phyloP scores from a whole-genome alignment of 2,888 invertebrate species.

The Megalurothrips usitatus region DNA sequence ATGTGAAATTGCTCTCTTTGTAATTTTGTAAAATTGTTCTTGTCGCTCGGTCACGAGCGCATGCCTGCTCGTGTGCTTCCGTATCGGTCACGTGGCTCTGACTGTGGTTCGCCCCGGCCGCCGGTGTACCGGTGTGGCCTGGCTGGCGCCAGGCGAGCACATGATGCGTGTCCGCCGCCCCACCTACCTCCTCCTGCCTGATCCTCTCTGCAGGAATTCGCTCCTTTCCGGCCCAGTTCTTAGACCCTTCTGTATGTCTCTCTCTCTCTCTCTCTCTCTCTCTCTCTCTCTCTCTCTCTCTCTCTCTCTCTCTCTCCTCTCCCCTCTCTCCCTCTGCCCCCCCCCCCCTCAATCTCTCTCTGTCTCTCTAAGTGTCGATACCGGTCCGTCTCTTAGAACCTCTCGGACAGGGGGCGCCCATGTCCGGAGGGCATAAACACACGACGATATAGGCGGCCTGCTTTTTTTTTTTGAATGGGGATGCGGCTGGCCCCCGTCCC shows the following conservation, averaged over 20 bases:
- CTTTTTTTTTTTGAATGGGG: too few relatives aligned
- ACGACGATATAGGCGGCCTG: too few relatives aligned
- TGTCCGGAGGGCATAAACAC: too few relatives aligned
- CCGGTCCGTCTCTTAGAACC: not conserved
- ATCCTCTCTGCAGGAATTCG: conserved; percentile 3
- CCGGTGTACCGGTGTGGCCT: not conserved
- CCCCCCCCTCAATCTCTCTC: not conserved
- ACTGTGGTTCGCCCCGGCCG: not conserved
- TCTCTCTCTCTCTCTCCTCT: not conserved
- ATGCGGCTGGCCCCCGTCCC: too few relatives aligned
- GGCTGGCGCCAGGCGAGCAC: not conserved
- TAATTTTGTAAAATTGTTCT: not conserved
- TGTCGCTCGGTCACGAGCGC: too few relatives aligned
- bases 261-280: not conserved
- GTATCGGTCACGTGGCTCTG: not conserved
- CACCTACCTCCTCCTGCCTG: not conserved
- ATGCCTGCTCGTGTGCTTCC: too few relatives aligned
- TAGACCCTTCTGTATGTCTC: not conserved
- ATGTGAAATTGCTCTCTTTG: too few relatives aligned
- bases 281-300: not conserved
- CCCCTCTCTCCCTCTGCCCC: not conserved
- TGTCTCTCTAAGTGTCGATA: not conserved
- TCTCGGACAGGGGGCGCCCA: too few relatives aligned
- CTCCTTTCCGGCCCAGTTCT: conserved; percentile 4
- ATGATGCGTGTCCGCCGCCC: conserved; percentile 1